Base-by-base conservation (phyloP, 92 coral and sea anemone species). In the Epizoanthus illoricatus region DNA sequence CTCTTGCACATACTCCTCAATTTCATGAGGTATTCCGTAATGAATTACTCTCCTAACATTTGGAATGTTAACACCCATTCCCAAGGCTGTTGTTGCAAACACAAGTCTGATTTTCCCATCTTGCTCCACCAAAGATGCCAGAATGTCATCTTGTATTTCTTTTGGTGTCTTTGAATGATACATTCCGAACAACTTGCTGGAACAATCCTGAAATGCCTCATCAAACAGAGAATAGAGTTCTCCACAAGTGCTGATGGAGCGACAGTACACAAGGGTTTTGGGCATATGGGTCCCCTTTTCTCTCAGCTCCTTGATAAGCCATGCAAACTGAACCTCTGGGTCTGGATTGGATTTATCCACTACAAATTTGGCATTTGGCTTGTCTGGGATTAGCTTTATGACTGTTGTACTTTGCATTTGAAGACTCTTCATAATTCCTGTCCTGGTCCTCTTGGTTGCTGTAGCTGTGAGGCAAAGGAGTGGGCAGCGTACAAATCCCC, bases 81-180 rank as follows among this genome's bases (percentile, higher is more conserved):
- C 91, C 5, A 88, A 62, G 15, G 89, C 86, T 85, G 45, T 81
- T 74, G 92, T 86, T 15, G 87, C 82, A 80, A 89, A 65, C 16
- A 86, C 89, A 41, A 89, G 62, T 62, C 89, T 75, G 28, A 76
- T 24, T 5, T 16, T 42, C 10, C 89, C 87, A 62, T 89, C 81
- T 39, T 65, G 39, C 16, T 36, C 56, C 36, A 49, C 62, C 20
- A 86, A 52, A 10, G 84, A 75, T 15, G 74, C 43, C 5, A 89
- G 85, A 15, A 86, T 79, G 4, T 69, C 70, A 23, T 83, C 55
- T 56, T 86, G 81, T 20, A 89, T 81, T 61, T 56, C 54, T 42
- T 59, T 43, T 39, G 92, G 92, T 42, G 89, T 82, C 36, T 81
- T 89, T 75, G 87, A 73, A 65, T 89, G 92, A 64, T 20, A 89